phyloP scores from a whole-genome alignment of 2,113 vertebrate species.

The Edolisoma coerulescens region DNA sequence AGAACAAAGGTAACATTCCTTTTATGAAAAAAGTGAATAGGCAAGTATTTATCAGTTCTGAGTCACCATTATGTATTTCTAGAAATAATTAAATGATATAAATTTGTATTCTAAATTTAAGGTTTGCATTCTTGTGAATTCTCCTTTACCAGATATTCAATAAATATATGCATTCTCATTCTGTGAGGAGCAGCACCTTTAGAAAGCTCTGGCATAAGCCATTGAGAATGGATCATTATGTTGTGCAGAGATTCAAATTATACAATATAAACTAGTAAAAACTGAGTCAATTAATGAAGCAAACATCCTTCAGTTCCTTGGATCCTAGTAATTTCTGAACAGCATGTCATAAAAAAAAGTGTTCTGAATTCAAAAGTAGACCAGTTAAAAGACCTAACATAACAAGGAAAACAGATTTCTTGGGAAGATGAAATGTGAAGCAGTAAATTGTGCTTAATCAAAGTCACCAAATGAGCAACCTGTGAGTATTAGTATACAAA shows the following conservation, averaged over 20 bases:
- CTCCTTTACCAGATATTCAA: background rate
- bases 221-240: background rate
- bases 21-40: background rate
- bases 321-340: background rate
- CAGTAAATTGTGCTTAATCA: background rate
- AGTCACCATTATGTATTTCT: background rate
- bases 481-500: background rate
- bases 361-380: background rate
- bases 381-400: background rate
- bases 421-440: background rate
- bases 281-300: background rate
- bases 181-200: background rate
- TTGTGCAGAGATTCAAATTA: background rate
- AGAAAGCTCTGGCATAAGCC: background rate
- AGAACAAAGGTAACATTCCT: background rate
- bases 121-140: background rate
- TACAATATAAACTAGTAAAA: background rate
- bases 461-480: background rate
- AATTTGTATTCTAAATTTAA: background rate
- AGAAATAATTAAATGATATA: background rate
- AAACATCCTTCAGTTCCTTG: background rate
- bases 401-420: background rate
- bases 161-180: background rate
- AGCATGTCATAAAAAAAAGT: background rate
- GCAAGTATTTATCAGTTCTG: background rate